A percentile compares a stretch with the other conserved stretches of the same genome.
phyloP scores from a whole-genome alignment of 2,888 invertebrate genomes.

The Conops quadrifasciatus region DNA sequence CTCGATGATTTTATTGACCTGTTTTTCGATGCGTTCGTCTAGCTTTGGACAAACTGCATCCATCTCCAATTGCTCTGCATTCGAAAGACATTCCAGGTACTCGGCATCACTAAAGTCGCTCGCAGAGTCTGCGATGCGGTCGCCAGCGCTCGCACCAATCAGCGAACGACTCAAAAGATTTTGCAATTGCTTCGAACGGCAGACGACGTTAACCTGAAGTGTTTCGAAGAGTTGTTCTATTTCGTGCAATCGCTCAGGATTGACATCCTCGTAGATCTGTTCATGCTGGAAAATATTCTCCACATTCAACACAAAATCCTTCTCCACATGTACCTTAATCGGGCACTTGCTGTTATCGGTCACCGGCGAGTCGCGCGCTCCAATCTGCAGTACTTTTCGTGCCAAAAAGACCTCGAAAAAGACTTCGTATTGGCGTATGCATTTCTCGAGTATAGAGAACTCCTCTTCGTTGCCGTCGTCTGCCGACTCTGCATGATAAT shows the following conservation, averaged over 20 bases:
- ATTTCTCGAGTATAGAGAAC: constrained; percentile 69
- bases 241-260: constrained; percentile 56
- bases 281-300: constrained; percentile 60
- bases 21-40: constrained; percentile 56
- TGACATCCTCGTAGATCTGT: constrained; percentile 66
- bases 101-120: constrained; percentile 62
- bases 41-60: constrained; percentile 53
- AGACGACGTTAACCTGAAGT: constrained; percentile 65
- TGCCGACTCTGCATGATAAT: constrained; percentile 43
- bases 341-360: constrained; percentile 45
- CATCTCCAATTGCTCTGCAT: constrained; percentile 50
- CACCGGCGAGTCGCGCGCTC: constrained; percentile 34
- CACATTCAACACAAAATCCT: constrained; percentile 43
- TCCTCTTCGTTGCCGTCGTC: constrained; percentile 47
- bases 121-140: constrained; percentile 4
- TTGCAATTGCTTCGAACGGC: constrained; percentile 65
- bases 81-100: constrained; percentile 49
- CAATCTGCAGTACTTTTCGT: constrained; percentile 50
- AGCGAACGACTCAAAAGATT: constrained; percentile 59
- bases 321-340: constrained; percentile 52
- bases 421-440: constrained; percentile 69
- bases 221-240: constrained; percentile 66
- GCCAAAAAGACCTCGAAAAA: constrained; percentile 66
- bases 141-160: constrained; percentile 36
- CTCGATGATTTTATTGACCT: constrained; percentile 56